phyloP scores from a whole-genome alignment of 2,888 invertebrate species.

The Pediacus dermestoides region DNA sequence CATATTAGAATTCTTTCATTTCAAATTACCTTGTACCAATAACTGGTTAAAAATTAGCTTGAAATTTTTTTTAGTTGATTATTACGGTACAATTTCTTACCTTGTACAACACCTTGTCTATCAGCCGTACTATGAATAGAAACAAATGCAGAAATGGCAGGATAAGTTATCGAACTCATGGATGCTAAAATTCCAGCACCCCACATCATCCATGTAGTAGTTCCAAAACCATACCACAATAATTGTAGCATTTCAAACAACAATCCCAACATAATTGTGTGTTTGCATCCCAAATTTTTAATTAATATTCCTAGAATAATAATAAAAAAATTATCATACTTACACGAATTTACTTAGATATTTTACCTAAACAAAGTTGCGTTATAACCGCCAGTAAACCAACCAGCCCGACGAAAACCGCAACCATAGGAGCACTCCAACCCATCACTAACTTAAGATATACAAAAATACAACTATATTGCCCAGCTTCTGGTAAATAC shows the following conservation, averaged over 20 bases:
- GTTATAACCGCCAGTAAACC: conserved; percentile 94
- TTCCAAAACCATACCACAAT: conserved; percentile 96
- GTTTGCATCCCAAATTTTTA: conserved; percentile 86
- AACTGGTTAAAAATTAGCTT: too few relatives aligned
- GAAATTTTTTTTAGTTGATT: too few relatives aligned
- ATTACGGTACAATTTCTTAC: conserved; percentile 30
- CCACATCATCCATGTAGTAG: conserved; percentile 99
- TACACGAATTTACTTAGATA: conserved; percentile 3
- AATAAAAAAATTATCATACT: conserved; percentile 10
- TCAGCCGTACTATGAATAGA: conserved; percentile 97
- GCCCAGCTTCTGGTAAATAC: conserved; percentile 96
- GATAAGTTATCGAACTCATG: conserved; percentile 95
- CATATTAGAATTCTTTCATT: too few relatives aligned
- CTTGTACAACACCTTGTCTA: conserved; percentile 74
- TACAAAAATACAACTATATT: conserved; percentile 99
- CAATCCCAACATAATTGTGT: conserved; percentile 95
- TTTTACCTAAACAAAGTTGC: conserved; percentile 74
- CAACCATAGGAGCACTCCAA: conserved; percentile 92
- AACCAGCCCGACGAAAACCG: conserved; percentile 95
- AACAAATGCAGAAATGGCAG: conserved; percentile 97
- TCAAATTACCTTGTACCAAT: too few relatives aligned
- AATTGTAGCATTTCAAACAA: conserved; percentile 95
- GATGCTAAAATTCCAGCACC: conserved; percentile 95
- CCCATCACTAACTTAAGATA: conserved; percentile 96
- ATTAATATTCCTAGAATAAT: conserved; percentile 48